Evolutionary conservation across 2,113 vertebrate genomes (phyloP).

Genomic region (Gnathochromis pfefferi): DNA sequence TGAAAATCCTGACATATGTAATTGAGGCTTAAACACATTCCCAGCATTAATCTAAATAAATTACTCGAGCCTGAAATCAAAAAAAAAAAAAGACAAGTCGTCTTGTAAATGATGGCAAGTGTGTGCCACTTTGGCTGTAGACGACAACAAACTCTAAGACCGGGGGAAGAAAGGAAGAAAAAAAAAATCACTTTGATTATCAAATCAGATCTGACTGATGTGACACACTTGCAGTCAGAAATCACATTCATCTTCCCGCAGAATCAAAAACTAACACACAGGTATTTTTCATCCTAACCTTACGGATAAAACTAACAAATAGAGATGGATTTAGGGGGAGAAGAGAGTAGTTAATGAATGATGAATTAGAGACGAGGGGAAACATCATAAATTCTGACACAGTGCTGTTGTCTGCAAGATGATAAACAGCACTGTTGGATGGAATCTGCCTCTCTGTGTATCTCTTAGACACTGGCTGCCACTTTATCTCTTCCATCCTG

Average conservation of each 20-base stretch:
- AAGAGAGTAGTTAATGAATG: constrained; percentile 70
- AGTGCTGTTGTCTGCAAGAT: constrained; percentile 65
- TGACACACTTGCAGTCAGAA: constrained; percentile 48
- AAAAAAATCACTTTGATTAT: constrained; percentile 34
- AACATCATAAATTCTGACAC: constrained; percentile 72
- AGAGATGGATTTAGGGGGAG: constrained; percentile 58
- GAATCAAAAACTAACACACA: constrained; percentile 41
- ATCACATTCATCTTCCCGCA: constrained; percentile 38
- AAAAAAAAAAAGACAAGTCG: not conserved
- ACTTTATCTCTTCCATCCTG: constrained; percentile 76
- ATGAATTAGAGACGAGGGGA: constrained; percentile 70
- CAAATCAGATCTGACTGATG: constrained; percentile 51
- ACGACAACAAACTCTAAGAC: not conserved
- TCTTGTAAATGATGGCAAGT: not conserved
- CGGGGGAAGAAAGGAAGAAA: not conserved
- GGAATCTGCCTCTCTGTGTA: constrained; percentile 69
- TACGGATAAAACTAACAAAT: constrained; percentile 62
- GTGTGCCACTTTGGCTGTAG: not conserved
- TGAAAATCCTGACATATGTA: not conserved
- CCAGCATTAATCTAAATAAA: constrained; percentile 17
- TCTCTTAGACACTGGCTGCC: constrained; percentile 67
- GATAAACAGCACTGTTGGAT: constrained; percentile 69
- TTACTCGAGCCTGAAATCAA: not conserved
- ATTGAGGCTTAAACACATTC: constrained; percentile 2
- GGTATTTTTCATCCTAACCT: constrained; percentile 55